These are phyloP conservation scores for Aldabrachelys gigantea DNA, from an alignment of 2,113 vertebrate genomes.

Conservation along the genomic window DNA sequence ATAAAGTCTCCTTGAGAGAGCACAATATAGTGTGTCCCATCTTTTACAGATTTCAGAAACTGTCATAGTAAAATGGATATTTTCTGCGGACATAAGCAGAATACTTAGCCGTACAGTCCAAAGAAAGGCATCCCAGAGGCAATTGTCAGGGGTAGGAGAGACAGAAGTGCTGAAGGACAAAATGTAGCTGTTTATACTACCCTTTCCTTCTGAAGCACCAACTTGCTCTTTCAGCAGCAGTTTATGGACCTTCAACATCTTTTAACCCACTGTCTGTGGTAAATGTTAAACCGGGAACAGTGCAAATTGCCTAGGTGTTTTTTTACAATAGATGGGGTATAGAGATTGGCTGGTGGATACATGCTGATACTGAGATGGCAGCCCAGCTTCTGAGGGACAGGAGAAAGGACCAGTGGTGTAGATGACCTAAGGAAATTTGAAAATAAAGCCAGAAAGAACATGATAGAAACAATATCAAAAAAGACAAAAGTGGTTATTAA, in stretches of 20 bases:
- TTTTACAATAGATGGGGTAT: neutral
- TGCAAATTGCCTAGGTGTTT: neutral
- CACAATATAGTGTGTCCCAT: neutral
- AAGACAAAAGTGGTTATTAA: neutral
- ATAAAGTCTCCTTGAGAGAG: constrained; percentile 29
- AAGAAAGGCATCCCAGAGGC: constrained; percentile 2
- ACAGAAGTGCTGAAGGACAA: neutral
- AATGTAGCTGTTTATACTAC: neutral
- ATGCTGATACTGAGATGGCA: neutral
- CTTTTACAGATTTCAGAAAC: neutral
- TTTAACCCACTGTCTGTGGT: neutral
- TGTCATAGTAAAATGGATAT: neutral
- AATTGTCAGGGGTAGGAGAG: neutral
- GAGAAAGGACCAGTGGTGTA: neutral
- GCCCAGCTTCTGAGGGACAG: neutral
- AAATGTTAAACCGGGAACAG: neutral
- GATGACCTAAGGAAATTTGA: neutral
- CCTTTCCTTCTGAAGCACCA: neutral
- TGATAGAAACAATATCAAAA: neutral
- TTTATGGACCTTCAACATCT: neutral
- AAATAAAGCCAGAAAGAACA: neutral
- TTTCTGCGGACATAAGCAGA: neutral
- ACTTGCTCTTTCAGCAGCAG: neutral
- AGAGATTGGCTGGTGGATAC: neutral
- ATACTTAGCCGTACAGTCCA: neutral